These are phyloP conservation scores for Acanthosoma haemorrhoidale DNA, from an alignment of 2,888 invertebrate species.

Conservation along the genomic window DNA sequence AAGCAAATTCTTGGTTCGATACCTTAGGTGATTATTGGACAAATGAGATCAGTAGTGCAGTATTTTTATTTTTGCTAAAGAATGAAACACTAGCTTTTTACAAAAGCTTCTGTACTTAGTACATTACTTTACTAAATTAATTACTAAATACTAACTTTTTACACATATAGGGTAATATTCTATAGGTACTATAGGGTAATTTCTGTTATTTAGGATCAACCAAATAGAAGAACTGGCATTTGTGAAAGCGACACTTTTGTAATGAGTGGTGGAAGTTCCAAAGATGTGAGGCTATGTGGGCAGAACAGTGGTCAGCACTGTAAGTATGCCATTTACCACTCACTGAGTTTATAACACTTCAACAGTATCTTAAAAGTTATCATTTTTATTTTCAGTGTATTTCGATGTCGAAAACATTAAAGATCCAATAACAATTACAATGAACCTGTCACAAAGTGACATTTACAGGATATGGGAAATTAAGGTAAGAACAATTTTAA, in stretches of 20 bases:
- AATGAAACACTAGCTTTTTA: neutral
- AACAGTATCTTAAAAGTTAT: neutral
- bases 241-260: constrained; percentile 67
- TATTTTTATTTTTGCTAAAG: too few relatives aligned
- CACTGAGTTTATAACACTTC: neutral
- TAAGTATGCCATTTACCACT: constrained; percentile 48
- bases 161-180: too few relatives aligned
- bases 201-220: constrained; percentile 64
- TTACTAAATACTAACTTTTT: too few relatives aligned
- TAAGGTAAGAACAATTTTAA: constrained; percentile 42
- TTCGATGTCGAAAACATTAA: constrained; percentile 57
- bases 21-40: too few relatives aligned
- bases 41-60: too few relatives aligned
- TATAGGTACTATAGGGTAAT: too few relatives aligned
- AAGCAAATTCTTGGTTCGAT: too few relatives aligned
- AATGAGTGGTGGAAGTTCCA: constrained; percentile 54
- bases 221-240: constrained; percentile 69
- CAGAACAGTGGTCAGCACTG: constrained; percentile 80
- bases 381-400: constrained; percentile 54
- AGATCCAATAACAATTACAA: constrained; percentile 50
- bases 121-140: neutral
- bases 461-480: constrained; percentile 73
- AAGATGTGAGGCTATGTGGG: constrained; percentile 65
- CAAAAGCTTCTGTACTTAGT: neutral
- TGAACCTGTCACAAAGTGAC: constrained; percentile 57